Conservation (phyloP, 2,888 invertebrate genomes). For the Deilephila elpenor region DNA sequence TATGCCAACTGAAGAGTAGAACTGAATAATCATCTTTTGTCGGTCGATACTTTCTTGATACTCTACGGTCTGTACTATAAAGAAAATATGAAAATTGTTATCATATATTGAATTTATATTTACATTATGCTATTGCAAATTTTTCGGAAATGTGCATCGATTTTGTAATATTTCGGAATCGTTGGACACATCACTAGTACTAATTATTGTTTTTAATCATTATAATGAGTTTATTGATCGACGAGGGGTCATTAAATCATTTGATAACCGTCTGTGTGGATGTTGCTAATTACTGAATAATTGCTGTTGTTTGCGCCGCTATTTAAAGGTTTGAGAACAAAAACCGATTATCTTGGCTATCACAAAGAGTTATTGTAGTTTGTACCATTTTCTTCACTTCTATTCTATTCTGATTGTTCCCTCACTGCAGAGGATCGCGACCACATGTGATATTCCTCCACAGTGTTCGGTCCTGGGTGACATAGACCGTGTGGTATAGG, state of each 20-base stretch:
- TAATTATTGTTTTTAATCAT: conserved; percentile 16
- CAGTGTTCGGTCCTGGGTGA: too few species aligned
- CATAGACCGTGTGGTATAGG: too few species aligned
- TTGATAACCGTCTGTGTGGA: conserved; percentile 29
- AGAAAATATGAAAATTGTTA: too few species aligned
- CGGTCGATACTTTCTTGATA: too few species aligned
- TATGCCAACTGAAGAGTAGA: too few species aligned
- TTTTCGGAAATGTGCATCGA: background rate
- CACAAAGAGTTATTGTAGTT: background rate
- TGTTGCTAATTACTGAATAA: conserved; percentile 13
- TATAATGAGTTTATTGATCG: conserved; percentile 33
- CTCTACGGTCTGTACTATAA: too few species aligned
- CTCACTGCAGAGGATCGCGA: too few species aligned
- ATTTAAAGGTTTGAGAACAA: conserved; percentile 15
- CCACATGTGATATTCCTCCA: too few species aligned
- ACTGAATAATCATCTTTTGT: too few species aligned
- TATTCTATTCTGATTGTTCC: too few species aligned
- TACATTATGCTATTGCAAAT: background rate
- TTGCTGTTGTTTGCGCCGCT: conserved; percentile 12
- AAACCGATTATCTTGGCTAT: background rate
- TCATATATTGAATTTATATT: too few species aligned
- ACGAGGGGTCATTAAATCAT: conserved; percentile 7
- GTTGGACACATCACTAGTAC: background rate
- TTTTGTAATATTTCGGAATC: background rate
- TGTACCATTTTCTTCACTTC: background rate